Evolutionary conservation across 2,888 invertebrate species (phyloP).

Genomic region (Apoderus coryli): DNA sequence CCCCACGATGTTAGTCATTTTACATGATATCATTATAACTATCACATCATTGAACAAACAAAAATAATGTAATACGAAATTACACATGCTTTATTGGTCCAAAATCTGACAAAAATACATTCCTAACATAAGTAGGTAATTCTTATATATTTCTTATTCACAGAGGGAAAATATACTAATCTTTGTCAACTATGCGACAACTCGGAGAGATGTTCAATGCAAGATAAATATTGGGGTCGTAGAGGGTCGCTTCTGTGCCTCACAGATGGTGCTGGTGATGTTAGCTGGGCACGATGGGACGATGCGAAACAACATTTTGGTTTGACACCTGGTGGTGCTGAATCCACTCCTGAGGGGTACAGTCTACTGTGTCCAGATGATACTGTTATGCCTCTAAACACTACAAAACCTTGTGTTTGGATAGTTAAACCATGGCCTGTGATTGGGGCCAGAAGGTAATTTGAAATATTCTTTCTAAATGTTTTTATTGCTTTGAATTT

Average conservation of each 20-base stretch:
- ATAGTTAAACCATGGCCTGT: slow-evolving; percentile 66
- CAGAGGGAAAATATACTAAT: slow-evolving; percentile 50
- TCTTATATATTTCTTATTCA: too few relatives aligned
- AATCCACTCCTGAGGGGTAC: slow-evolving; percentile 37
- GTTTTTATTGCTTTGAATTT: too few relatives aligned
- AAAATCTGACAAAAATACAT: too few relatives aligned
- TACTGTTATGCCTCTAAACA: slow-evolving; percentile 41
- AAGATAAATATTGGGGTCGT: slow-evolving; percentile 73
- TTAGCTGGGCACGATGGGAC: slow-evolving; percentile 66
- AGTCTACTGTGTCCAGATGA: slow-evolving; percentile 68
- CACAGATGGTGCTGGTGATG: slow-evolving; percentile 61
- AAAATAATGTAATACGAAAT: too few relatives aligned
- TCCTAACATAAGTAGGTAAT: too few relatives aligned
- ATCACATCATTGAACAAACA: too few relatives aligned
- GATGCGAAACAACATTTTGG: slow-evolving; percentile 53
- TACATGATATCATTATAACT: too few relatives aligned
- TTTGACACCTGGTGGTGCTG: slow-evolving; percentile 32
- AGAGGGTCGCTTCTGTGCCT: slow-evolving; percentile 70
- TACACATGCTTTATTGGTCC: too few relatives aligned
- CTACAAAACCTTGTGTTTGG: slow-evolving; percentile 58
- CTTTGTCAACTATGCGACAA: slow-evolving; percentile 59
- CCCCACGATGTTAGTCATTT: too few relatives aligned
- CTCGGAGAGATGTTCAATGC: slow-evolving; percentile 41
- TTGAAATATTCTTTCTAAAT: too few relatives aligned
- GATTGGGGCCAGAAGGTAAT: slow-evolving; percentile 50